Percentiles rank a stretch among this genome's conserved stretches.
phyloP scores from a whole-genome alignment of 2,888 invertebrate genomes.

The Gymnosoma rotundatum region DNA sequence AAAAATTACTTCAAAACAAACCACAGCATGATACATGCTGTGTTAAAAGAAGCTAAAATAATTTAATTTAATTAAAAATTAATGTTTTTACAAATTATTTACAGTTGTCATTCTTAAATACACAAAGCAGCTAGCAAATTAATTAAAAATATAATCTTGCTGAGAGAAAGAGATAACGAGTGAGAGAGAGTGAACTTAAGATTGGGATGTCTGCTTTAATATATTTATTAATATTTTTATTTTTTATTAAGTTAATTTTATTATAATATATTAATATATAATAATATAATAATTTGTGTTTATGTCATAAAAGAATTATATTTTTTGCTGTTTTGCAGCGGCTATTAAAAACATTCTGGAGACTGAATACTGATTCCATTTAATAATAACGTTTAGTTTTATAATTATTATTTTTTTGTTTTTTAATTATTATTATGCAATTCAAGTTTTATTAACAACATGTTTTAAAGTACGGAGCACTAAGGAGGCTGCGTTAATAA shows the following conservation, averaged over 20 bases:
- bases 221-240: not conserved
- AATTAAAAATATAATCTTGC: not conserved
- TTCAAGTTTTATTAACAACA: constrained; percentile 21
- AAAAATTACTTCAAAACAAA: too few relatives aligned
- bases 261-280: constrained; percentile 5
- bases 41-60: not conserved
- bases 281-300: constrained; percentile 7
- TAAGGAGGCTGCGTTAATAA: not conserved
- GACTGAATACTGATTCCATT: constrained; percentile 10
- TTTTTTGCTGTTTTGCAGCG: constrained; percentile 17
- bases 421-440: not conserved
- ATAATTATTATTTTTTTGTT: constrained; percentile 23
- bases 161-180: not conserved
- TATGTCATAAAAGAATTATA: not conserved
- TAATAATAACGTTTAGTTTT: constrained; percentile 2
- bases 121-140: not conserved
- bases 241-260: not conserved
- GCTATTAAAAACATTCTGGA: constrained; percentile 17
- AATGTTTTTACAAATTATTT: not conserved
- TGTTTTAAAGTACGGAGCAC: not conserved
- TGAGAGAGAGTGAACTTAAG: not conserved
- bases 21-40: too few relatives aligned
- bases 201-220: not conserved
- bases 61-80: not conserved
- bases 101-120: not conserved